phyloP scores from a whole-genome alignment of 2,888 invertebrate species.

The Kryphioiulus occultus region DNA sequence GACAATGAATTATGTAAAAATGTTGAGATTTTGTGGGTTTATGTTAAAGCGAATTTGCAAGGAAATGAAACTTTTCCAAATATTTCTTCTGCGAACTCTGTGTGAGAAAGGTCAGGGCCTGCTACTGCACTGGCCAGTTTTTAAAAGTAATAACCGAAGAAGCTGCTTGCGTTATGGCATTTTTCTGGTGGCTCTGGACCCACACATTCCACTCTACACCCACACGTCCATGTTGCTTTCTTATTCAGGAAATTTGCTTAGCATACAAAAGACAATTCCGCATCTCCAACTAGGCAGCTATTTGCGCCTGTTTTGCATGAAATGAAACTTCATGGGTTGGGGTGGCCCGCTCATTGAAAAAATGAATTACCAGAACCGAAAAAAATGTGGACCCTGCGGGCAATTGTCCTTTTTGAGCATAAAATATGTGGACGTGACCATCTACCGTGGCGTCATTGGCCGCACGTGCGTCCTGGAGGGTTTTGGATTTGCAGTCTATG shows the following conservation, averaged over 20 bases:
- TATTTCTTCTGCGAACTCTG: background rate
- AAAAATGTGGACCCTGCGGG: constrained; percentile 12
- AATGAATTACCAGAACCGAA: background rate
- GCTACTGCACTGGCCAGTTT: background rate
- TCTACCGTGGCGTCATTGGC: constrained; percentile 9
- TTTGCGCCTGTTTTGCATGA: constrained; percentile 34
- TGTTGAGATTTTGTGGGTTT: too few relatives aligned
- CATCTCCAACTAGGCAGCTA: constrained; percentile 32
- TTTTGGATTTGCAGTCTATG: background rate
- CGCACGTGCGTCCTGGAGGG: background rate
- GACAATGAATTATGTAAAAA: too few relatives aligned
- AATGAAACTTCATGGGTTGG: constrained; percentile 16
- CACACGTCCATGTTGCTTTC: background rate
- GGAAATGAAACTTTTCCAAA: background rate
- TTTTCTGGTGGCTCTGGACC: background rate
- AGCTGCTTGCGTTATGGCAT: background rate
- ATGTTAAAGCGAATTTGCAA: too few relatives aligned
- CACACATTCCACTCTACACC: background rate
- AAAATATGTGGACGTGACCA: constrained; percentile 18
- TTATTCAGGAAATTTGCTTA: constrained; percentile 6
- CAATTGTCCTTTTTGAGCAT: constrained; percentile 13
- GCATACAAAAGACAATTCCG: constrained; percentile 36
- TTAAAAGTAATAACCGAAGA: constrained; percentile 1
- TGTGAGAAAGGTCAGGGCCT: background rate
- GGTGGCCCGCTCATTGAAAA: constrained; percentile 4